Percentiles rank a stretch among this genome's conserved stretches.
These are phyloP conservation scores for Periplaneta americana DNA, from an alignment of 1,140 invertebrate species.

Conservation along the genomic window DNA sequence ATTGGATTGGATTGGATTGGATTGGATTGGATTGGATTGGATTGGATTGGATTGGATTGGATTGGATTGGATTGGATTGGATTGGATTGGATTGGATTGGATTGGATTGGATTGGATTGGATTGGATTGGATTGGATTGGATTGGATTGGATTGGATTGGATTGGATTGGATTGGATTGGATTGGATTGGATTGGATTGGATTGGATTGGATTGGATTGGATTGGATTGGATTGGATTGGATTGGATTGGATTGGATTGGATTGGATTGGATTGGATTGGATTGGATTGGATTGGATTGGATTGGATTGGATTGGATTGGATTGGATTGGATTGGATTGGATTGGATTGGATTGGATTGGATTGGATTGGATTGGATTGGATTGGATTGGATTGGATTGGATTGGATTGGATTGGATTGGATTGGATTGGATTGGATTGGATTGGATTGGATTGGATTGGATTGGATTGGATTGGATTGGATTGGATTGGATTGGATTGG, in stretches of 20 bases:
- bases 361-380: slow-evolving; percentile 17
- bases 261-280: slow-evolving; percentile 20
- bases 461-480: slow-evolving; percentile 19
- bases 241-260: slow-evolving; percentile 21
- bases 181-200: slow-evolving; percentile 20
- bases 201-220: slow-evolving; percentile 19
- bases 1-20: slow-evolving; percentile 21
- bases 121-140: slow-evolving; percentile 19
- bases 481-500: slow-evolving; percentile 19
- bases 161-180: slow-evolving; percentile 20
- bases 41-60: slow-evolving; percentile 18
- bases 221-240: slow-evolving; percentile 21
- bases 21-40: slow-evolving; percentile 19
- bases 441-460: slow-evolving; percentile 19
- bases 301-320: slow-evolving; percentile 18
- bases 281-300: slow-evolving; percentile 16
- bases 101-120: slow-evolving; percentile 19
- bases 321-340: slow-evolving; percentile 19
- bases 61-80: slow-evolving; percentile 19
- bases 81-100: slow-evolving; percentile 19
- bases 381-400: slow-evolving; percentile 21
- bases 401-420: slow-evolving; percentile 19
- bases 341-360: slow-evolving; percentile 19
- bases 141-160: slow-evolving; percentile 17
- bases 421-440: slow-evolving; percentile 18